Evolutionary conservation across 2,888 invertebrate genomes (phyloP).

Genomic region (Eupithecia subfuscata): DNA sequence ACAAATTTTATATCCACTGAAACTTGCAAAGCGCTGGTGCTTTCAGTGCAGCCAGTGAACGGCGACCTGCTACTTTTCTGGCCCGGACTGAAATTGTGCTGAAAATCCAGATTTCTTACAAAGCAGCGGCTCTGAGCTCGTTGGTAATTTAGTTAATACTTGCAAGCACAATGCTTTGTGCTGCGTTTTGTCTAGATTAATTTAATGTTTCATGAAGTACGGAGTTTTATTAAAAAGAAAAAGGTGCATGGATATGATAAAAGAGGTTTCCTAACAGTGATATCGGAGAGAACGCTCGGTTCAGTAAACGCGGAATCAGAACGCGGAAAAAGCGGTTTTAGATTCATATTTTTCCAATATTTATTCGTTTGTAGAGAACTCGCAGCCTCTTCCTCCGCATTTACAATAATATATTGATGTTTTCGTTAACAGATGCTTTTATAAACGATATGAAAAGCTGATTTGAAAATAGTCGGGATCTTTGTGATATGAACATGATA

Average conservation of each 20-base stretch:
- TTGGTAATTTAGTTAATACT: constrained; percentile 28
- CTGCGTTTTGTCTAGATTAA: background rate
- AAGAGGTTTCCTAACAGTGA: background rate
- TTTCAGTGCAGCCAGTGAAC: constrained; percentile 38
- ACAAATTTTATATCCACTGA: constrained; percentile 46
- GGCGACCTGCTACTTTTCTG: constrained; percentile 31
- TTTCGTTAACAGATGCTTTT: background rate
- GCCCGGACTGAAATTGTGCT: constrained; percentile 23
- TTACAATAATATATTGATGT: constrained; percentile 3
- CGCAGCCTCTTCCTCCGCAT: constrained; percentile 27
- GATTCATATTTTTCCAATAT: constrained; percentile 53
- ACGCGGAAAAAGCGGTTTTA: constrained; percentile 44
- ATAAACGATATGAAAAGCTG: background rate
- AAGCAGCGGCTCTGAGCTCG: constrained; percentile 35
- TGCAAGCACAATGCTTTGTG: background rate
- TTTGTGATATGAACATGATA: background rate
- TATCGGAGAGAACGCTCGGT: constrained; percentile 21
- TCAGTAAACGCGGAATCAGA: constrained; percentile 41
- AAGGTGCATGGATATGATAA: background rate
- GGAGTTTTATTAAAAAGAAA: background rate
- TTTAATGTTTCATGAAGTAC: background rate
- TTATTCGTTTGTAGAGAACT: constrained; percentile 56
- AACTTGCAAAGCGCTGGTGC: constrained; percentile 42
- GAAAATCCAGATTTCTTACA: constrained; percentile 24
- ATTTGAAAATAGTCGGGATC: background rate